A percentile compares a stretch with the other conserved stretches of the same genome.
These are phyloP conservation scores for Parotocinclus haroldoi DNA, from an alignment of 2,797 vertebrate species.

Conservation along the genomic window DNA sequence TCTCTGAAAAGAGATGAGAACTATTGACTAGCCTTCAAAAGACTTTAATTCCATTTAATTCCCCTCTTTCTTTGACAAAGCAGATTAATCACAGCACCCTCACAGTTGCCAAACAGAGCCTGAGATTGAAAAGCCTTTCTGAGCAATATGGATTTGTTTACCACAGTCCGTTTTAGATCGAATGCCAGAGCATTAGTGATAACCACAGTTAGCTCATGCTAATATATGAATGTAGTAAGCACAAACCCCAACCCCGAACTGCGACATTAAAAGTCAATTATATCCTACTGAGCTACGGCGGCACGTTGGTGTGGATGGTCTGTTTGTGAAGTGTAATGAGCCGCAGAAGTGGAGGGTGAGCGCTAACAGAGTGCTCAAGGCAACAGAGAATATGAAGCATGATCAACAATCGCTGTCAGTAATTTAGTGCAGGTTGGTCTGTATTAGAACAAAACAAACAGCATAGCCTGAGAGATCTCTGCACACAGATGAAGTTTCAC, in stretches of 20 bases:
- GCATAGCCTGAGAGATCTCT: background rate
- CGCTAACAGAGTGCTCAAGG: background rate
- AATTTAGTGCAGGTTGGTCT: conserved; percentile 19
- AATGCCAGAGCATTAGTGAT: background rate
- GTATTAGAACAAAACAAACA: background rate
- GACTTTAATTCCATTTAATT: conserved; percentile 7
- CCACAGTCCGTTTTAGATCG: background rate
- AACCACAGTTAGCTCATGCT: background rate
- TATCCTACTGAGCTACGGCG: background rate
- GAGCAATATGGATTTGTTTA: background rate
- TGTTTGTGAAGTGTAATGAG: conserved; percentile 2
- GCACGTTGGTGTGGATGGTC: background rate
- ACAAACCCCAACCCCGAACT: background rate
- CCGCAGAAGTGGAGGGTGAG: background rate
- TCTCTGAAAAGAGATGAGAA: background rate
- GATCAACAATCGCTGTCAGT: background rate
- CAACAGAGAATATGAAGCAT: background rate
- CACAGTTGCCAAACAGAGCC: too few species aligned
- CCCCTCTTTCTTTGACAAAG: conserved; percentile 3
- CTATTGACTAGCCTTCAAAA: conserved; percentile 1
- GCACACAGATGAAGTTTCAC: background rate
- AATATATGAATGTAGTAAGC: background rate
- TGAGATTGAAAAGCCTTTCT: background rate
- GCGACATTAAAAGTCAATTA: background rate
- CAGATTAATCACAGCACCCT: conserved; percentile 6